phyloP scores from a whole-genome alignment of 2,113 vertebrate genomes.

The Rattus norvegicus region GRCr8 NC_086025.1:27565001-27565500 shows the following conservation, averaged over 20 bases:
- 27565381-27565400: neutral
- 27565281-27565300: neutral
- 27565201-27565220: neutral
- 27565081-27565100: neutral
- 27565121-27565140: conserved; percentile 6
- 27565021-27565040: neutral
- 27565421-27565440: neutral
- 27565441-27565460: neutral
- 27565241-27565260: neutral
- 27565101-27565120: neutral
- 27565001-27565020: neutral
- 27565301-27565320: neutral
- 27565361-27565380: neutral
- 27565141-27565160: neutral
- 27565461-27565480: neutral
- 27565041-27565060: neutral
- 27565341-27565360: neutral
- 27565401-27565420: fast-evolving
- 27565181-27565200: neutral
- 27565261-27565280: neutral
- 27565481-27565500: neutral
- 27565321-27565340: neutral
- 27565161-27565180: neutral
- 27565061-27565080: neutral
- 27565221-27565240: neutral